phyloP scores from a whole-genome alignment of 1,140 invertebrate species.

The Musca vetustissima region DNA sequence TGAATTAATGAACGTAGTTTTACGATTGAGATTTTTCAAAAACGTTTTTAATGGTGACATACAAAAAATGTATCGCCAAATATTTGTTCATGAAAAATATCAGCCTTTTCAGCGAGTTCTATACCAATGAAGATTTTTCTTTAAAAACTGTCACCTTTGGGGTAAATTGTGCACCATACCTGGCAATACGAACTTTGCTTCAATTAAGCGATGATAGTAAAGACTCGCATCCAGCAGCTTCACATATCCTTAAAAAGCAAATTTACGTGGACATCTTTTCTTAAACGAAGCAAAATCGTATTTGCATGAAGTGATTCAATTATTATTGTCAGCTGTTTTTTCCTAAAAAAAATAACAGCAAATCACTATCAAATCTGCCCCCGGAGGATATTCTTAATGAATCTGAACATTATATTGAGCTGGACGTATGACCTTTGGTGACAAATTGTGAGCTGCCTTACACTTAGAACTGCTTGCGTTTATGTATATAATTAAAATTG shows the following conservation, averaged over 20 bases:
- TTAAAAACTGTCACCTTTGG: slow-evolving; percentile 9
- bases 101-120: background rate
- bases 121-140: background rate
- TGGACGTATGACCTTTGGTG: too few species aligned
- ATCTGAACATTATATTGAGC: too few species aligned
- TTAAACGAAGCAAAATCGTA: background rate
- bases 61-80: background rate
- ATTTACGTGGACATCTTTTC: slow-evolving; percentile 16
- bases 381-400: slow-evolving; percentile 1
- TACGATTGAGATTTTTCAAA: background rate
- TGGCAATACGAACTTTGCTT: background rate
- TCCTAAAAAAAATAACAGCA: background rate
- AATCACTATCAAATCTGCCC: background rate
- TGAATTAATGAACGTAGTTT: background rate
- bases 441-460: too few species aligned
- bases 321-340: background rate
- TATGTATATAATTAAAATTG: too few species aligned
- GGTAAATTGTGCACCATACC: slow-evolving; percentile 5
- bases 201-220: background rate
- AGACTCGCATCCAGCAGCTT: background rate
- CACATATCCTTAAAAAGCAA: background rate
- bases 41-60: background rate
- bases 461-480: too few species aligned
- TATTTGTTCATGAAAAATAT: background rate
- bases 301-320: background rate